Conservation (phyloP, 2,113 vertebrate genomes). For the Trochalopteron elliotii region DNA sequence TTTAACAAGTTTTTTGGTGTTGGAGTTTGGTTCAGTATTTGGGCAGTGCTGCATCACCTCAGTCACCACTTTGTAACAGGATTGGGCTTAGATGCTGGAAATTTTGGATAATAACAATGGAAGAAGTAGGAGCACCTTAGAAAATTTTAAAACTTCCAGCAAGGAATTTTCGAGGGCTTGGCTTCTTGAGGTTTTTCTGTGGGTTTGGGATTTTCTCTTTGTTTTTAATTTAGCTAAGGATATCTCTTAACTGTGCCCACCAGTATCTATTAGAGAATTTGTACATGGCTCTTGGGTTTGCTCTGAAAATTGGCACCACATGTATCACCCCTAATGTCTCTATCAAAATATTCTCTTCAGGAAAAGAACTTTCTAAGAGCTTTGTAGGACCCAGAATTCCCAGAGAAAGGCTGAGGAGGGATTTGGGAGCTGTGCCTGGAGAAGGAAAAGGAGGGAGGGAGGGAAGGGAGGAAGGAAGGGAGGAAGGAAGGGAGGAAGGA, state of each 20-base stretch:
- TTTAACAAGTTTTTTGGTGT: background rate
- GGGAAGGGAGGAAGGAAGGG: too few species aligned
- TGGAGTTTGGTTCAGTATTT: background rate
- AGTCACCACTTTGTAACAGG: background rate
- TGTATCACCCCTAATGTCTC: background rate
- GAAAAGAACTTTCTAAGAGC: background rate
- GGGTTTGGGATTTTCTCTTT: background rate
- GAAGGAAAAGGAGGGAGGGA: background rate
- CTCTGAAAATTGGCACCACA: background rate
- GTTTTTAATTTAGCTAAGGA: background rate
- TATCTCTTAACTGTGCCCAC: fast-evolving
- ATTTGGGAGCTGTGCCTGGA: background rate
- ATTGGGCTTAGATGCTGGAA: background rate
- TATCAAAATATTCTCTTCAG: background rate
- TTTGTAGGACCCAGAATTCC: background rate
- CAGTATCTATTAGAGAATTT: background rate
- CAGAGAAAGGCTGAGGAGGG: background rate
- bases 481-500: too few species aligned
- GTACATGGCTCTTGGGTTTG: background rate
- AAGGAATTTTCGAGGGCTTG: background rate
- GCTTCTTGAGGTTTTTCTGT: background rate
- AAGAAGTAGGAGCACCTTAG: background rate
- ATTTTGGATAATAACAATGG: background rate
- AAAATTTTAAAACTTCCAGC: background rate
- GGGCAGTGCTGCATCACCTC: background rate